phyloP scores from a whole-genome alignment of 2,113 vertebrate species.

The Toxostoma redivivum region DNA sequence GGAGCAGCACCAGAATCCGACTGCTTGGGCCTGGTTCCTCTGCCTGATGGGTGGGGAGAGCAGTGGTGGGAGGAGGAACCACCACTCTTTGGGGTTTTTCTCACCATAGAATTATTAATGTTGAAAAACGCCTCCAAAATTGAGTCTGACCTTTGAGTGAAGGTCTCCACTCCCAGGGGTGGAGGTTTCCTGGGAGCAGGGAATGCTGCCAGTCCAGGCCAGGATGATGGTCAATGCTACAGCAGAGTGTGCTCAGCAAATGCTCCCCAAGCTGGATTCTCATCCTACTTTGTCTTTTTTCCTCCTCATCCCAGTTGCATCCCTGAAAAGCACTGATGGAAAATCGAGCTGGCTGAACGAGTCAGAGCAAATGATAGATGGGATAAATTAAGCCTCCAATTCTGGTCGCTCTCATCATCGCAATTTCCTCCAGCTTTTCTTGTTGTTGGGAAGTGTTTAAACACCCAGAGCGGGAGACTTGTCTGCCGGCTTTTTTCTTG shows the following conservation, averaged over 20 bases:
- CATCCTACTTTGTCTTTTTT: background rate
- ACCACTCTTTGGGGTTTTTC: background rate
- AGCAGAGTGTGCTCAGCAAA: background rate
- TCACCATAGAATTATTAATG: fast-evolving
- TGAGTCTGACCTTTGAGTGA: background rate
- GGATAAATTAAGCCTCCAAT: constrained; percentile 49
- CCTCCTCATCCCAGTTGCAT: background rate
- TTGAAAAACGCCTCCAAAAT: background rate
- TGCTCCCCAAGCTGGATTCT: background rate
- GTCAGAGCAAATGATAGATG: constrained; percentile 22
- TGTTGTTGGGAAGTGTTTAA: constrained; percentile 51
- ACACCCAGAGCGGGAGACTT: background rate
- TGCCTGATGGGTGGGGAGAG: background rate
- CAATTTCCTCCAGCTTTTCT: constrained; percentile 51
- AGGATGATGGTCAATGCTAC: background rate
- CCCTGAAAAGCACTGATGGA: constrained; percentile 6
- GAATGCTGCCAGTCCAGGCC: background rate
- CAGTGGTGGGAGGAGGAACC: background rate
- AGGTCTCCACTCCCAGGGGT: fast-evolving
- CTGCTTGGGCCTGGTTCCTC: background rate
- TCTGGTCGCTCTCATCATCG: constrained; percentile 38
- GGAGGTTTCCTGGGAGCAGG: background rate
- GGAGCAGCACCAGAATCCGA: background rate
- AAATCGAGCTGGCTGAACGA: constrained; percentile 8
- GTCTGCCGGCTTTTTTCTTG: background rate